A percentile compares a stretch with the other conserved stretches of the same genome.
Conservation (phyloP, 2,888 invertebrate species). For the Pseudococcus jackbeardsleyi region DNA sequence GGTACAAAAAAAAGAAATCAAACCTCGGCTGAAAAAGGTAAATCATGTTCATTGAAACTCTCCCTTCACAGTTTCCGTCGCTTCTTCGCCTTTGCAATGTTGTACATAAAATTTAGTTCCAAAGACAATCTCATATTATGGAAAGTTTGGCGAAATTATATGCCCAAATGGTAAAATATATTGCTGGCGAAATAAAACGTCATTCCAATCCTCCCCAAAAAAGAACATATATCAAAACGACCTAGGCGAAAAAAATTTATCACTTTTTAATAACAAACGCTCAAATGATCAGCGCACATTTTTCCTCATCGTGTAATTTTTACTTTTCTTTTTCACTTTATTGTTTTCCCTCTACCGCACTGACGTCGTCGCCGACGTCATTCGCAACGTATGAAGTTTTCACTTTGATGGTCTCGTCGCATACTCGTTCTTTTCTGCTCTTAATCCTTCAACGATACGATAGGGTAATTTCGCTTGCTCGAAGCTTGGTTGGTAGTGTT, state of each 20-base stretch:
- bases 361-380: not conserved
- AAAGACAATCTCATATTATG: constrained; percentile 26
- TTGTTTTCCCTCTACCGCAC: not conserved
- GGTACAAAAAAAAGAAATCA: not conserved
- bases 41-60: not conserved
- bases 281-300: constrained; percentile 9
- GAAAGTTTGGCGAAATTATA: constrained; percentile 16
- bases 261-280: constrained; percentile 32
- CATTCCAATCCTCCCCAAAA: not conserved
- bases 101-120: not conserved
- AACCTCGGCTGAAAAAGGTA: not conserved
- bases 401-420: not conserved
- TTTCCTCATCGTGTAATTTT: constrained; percentile 25
- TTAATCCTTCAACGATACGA: not conserved
- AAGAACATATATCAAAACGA: constrained; percentile 31
- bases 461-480: not conserved
- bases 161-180: constrained; percentile 25
- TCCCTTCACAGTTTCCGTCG: not conserved
- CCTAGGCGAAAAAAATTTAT: constrained; percentile 18
- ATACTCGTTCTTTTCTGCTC: not conserved
- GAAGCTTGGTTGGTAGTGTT: too few species aligned
- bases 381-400: not conserved
- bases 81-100: not conserved
- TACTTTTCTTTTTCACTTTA: constrained; percentile 3
- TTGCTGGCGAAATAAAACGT: not conserved